Evolutionary conservation across 1,140 invertebrate species (phyloP), one percentile per base, ranked within the genome.

Genomic region (Chymomyza costata): DNA sequence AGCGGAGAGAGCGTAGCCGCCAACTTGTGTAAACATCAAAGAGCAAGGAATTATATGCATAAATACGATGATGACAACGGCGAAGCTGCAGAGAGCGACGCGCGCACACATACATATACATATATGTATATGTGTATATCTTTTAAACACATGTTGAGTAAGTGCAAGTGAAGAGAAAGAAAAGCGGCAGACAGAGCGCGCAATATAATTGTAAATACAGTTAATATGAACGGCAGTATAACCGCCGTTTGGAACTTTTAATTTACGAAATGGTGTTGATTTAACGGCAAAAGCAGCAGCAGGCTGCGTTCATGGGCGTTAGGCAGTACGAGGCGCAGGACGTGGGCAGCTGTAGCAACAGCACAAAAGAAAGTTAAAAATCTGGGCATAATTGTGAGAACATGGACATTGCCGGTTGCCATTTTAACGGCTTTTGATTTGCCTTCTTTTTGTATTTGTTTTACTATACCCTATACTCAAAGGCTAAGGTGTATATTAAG

Each of bases 221-320:
- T 78, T 78, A 78, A 80, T 78, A 78, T 80, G 64, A 78, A 73
- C 53, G 49, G 30, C 46, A 46, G 51, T 49, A 43, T 17, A 31
- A 34, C 35, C 34, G 46, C 66, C 66, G 69, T 55, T 73, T 67
- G 69, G 69, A 67, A 80, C 70, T 82, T 82, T 82, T 82, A 82
- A 82, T 82, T 82, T 82, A 65, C 70, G 66, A 82, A 82, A 82
- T 82, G 76, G 76, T 82, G 76, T 82, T 82, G 76, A 82, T 82
- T 82, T 82, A 82, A 76, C 76, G 58, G 63, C 63, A 78, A 21
- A 31, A 43, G 28, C 37, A 48, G 37, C 52, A 43, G 39, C 39
- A 41, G 21, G 46, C 40, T n/a, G n/a, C n/a, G n/a, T n/a, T n/a
- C n/a, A n/a, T n/a, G n/a, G n/a, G n/a, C n/a, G n/a, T n/a, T n/a